Evolutionary conservation across 1,140 invertebrate species (phyloP).

Genomic region (Heliconius eleuchia): DNA sequence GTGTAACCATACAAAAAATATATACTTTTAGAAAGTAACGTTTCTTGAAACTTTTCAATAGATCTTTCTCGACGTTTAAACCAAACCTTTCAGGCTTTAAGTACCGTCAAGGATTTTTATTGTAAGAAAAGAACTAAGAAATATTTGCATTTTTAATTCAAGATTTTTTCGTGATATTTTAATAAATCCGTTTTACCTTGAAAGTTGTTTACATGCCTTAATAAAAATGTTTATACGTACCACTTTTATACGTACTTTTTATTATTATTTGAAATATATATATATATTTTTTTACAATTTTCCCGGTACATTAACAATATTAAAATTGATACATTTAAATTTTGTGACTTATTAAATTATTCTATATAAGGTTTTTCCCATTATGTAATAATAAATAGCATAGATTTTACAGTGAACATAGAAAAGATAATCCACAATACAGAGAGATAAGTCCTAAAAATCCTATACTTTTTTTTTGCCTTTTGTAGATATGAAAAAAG

Average conservation of each 20-base stretch:
- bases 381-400: no score
- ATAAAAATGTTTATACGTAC: no score
- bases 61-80: background rate
- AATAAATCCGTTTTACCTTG: background rate
- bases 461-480: background rate
- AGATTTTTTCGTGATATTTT: background rate
- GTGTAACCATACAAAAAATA: background rate
- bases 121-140: background rate
- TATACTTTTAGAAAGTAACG: background rate
- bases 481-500: conserved; percentile 86
- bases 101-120: background rate
- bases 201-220: background rate
- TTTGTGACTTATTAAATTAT: no score
- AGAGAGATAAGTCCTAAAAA: no score
- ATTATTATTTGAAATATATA: no score
- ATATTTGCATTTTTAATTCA: background rate
- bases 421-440: no score
- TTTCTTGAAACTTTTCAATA: background rate
- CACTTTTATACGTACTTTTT: no score
- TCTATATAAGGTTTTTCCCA: no score
- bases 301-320: no score
- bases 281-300: no score
- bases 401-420: no score
- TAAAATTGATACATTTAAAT: no score
- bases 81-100: background rate